Evolutionary conservation across 2,888 invertebrate genomes (phyloP), one percentile per base, ranked within the genome.

Genomic region (Cantharis lateralis): DNA sequence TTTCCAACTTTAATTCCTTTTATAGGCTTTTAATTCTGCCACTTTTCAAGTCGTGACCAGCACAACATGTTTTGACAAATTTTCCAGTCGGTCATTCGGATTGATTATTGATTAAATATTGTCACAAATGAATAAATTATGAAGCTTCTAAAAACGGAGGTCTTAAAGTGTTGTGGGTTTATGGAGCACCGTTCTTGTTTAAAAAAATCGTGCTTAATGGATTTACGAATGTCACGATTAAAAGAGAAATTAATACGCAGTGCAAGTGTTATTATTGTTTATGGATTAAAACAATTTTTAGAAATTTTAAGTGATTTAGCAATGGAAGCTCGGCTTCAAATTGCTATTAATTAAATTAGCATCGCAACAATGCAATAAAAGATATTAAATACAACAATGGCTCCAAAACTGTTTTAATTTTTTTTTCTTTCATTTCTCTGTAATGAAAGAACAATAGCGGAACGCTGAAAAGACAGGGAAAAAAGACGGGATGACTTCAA

Each of bases 191-290:
- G 72, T 78, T 72, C 63, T 74, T 81, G 80, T 81, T 79, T 74
- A 64, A 69, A 26, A 24, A 72, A 62, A 70, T 79, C 81, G 81
- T 81, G 81, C 73, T 72, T 81, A 81, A 81, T 80, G 80, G 81
- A 70, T 80, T 81, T 72, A 75, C 79, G 62, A 79, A 79, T 79
- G 79, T 81, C 72, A 76, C 71, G 70, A 63, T 66, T 66, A 48
- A 74, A 68, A 75, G 78, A 76, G 76, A 76, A 76, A 76, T 62
- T 75, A 32, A 32, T 32, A 13, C 32, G 2, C 15, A 20, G 48
- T 68, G 68, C 75, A 74, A 70, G 64, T 70, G 70, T 62, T 73
- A 62, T 62, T 73, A 62, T 62, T 74, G 70, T 62, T 70, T 70
- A 64, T 15, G 16, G 69, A 74, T 69, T 7, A 48, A 32, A 32